These are phyloP conservation scores for Chelmon rostratus DNA, from an alignment of 2,797 vertebrate species.

Conservation along the genomic window DNA sequence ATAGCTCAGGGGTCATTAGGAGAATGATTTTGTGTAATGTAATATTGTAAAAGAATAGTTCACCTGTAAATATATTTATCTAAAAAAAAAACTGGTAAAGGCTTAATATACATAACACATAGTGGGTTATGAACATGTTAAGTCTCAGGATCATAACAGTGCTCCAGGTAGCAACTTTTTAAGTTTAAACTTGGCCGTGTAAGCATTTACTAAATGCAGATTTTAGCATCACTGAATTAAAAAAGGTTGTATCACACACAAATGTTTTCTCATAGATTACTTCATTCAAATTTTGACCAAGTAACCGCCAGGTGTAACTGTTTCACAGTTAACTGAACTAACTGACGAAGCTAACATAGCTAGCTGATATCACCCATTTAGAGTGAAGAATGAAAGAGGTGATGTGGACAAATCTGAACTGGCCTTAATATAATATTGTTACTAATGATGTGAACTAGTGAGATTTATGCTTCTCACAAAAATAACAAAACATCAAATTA, in stretches of 20 bases:
- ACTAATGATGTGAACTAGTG: too few relatives aligned
- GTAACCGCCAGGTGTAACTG: too few relatives aligned
- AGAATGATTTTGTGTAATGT: not conserved
- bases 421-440: too few relatives aligned
- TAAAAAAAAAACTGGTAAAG: not conserved
- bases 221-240: not conserved
- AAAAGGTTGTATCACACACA: not conserved
- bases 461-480: too few relatives aligned
- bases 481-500: too few relatives aligned
- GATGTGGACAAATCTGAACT: not conserved
- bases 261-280: not conserved
- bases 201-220: too few relatives aligned
- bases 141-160: not conserved
- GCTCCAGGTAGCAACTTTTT: not conserved
- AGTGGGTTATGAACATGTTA: not conserved
- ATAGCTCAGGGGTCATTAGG: constrained; percentile 5
- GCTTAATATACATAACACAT: not conserved
- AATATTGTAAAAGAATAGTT: not conserved
- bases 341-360: not conserved
- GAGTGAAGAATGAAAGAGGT: not conserved
- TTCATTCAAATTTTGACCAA: not conserved
- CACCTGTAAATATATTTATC: not conserved
- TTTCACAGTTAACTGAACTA: not conserved
- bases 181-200: not conserved
- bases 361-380: not conserved